These are phyloP conservation scores for Archivesica marissinica DNA, from an alignment of 1,140 invertebrate species.

Conservation along the genomic window DNA sequence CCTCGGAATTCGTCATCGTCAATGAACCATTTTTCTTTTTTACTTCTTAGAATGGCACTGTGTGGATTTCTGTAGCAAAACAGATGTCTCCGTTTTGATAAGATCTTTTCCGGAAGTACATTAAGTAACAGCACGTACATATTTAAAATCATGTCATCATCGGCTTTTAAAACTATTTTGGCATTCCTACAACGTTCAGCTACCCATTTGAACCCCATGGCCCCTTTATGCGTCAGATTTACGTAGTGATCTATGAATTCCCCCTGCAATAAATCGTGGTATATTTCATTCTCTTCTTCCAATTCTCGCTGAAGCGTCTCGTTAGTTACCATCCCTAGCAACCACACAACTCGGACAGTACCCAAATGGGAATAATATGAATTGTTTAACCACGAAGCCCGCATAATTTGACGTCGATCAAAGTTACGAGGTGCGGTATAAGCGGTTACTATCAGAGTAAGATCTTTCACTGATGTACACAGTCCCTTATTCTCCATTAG, in stretches of 20 bases:
- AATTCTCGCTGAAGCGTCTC: slow-evolving; percentile 37
- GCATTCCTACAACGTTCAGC: slow-evolving; percentile 87
- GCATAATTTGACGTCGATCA: slow-evolving; percentile 63
- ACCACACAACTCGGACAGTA: slow-evolving; percentile 85
- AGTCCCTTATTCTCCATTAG: slow-evolving; percentile 10
- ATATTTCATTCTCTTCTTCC: slow-evolving; percentile 52
- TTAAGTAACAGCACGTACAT: slow-evolving; percentile 31
- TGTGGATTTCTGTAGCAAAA: slow-evolving; percentile 43
- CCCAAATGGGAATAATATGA: slow-evolving; percentile 31
- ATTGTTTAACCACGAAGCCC: slow-evolving; percentile 77
- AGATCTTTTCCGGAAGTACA: background rate
- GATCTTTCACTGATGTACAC: slow-evolving; percentile 30
- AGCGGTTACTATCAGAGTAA: slow-evolving; percentile 64
- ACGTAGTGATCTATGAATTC: slow-evolving; percentile 74
- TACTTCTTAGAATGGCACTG: slow-evolving; percentile 29
- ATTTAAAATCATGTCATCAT: slow-evolving; percentile 94
- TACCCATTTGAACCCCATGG: slow-evolving; percentile 90
- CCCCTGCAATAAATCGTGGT: slow-evolving; percentile 74
- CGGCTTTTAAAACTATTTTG: slow-evolving; percentile 93
- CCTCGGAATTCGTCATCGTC: slow-evolving; percentile 50
- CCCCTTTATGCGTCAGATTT: slow-evolving; percentile 82
- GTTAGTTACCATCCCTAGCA: slow-evolving; percentile 87
- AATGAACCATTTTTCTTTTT: slow-evolving; percentile 56
- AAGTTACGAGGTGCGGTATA: slow-evolving; percentile 68
- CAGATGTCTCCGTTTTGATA: slow-evolving; percentile 8